A percentile compares a stretch with the other conserved stretches of the same genome.
Evolutionary conservation across 2,888 invertebrate species (phyloP).

Genomic region (Rhaphigaster nebulosa): DNA sequence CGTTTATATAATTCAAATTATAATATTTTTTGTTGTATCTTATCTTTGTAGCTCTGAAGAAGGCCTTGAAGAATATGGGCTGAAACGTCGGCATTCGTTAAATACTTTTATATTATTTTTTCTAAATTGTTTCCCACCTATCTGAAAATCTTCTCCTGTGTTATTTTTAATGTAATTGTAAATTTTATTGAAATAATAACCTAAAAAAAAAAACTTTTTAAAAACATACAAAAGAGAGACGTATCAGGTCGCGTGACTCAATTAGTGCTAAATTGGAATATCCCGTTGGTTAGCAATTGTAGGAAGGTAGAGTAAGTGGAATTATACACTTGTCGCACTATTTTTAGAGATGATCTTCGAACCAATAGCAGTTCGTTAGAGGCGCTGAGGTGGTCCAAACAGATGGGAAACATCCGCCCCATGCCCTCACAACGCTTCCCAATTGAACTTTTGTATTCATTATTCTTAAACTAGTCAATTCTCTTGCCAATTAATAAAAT

Average conservation of each 20-base stretch:
- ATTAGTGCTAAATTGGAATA: background rate
- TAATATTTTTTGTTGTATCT: no score
- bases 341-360: constrained; percentile 15
- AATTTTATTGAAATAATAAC: no score
- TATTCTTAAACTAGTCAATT: background rate
- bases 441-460: background rate
- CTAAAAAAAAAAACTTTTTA: no score
- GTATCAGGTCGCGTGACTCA: background rate
- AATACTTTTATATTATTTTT: no score
- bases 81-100: no score
- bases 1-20: no score
- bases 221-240: background rate
- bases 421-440: background rate
- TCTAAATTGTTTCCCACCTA: no score
- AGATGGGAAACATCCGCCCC: background rate
- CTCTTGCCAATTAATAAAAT: background rate
- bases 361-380: background rate
- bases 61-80: no score
- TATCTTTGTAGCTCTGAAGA: no score
- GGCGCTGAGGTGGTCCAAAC: background rate
- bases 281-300: background rate
- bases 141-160: no score
- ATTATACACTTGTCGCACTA: constrained; percentile 15
- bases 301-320: background rate
- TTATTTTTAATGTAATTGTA: no score